Base-by-base conservation (phyloP, 2,888 invertebrate species). In the Toxonevra muliebris region DNA sequence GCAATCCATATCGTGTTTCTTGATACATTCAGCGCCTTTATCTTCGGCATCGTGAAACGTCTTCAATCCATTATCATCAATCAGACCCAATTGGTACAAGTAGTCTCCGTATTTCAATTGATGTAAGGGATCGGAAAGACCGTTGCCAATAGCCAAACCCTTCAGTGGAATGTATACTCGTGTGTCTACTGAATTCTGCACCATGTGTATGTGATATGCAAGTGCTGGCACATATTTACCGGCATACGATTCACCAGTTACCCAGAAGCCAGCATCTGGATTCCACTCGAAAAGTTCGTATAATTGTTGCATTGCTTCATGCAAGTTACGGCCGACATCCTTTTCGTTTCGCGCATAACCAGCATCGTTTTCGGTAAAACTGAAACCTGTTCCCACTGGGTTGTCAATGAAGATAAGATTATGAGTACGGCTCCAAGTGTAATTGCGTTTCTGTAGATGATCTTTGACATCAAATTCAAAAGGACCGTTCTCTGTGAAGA, bases 381-480 rank as follows among this genome's bases (percentile, higher is more conserved):
- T 96, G 81, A 92, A 97, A 0, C 97, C 97, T 2, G 95, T 93
- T 1, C 96, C 95, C 0, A 94, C 97, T 0, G 97, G 97, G 84
- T 95, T 97, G 82, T 97, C 97, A 66, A 97, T 92, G 82, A 94
- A 97, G 65, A 97, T 88, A 53, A 97, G 93, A 73, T 84, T 80
- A 48, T 94, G 93, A 11, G 89, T 90, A 52, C 88, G 85, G 65
- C 90, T 91, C 97, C 97, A 97, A 10, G 92, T 89, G 76, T 91
- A 92, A 75, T 92, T 89, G 52, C 94, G 88, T 71, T 89, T 81
- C 83, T 80, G 86, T 69, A 86, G 72, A 59, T 80, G 80, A 19
- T 82, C 84, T 9, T 83, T 78, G 15, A 77, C 74, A 60, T 87
- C 87, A 0, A 92, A 87, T 60, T 82, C 77, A 74, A 91, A 89